These are phyloP conservation scores for Carposina sasakii DNA, from an alignment of 1,140 invertebrate genomes.

Conservation along the genomic window DNA sequence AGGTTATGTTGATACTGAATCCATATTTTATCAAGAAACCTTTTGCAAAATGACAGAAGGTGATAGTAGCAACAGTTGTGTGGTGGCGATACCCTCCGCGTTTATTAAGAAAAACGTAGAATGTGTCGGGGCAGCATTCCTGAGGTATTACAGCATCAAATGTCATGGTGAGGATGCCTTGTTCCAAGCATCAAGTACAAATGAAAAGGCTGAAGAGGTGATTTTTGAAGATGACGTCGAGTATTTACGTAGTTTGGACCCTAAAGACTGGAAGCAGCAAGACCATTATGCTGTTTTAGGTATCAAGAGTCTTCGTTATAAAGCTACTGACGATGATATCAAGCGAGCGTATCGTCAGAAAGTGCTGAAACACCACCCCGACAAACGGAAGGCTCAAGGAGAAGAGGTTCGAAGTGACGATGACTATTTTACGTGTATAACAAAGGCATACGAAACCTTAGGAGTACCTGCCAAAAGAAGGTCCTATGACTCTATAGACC, in stretches of 20 bases:
- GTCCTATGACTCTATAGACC: slow-evolving; percentile 97
- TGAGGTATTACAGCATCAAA: slow-evolving; percentile 63
- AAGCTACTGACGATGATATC: slow-evolving; percentile 92
- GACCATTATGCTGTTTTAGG: slow-evolving; percentile 97
- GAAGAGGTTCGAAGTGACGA: slow-evolving; percentile 89
- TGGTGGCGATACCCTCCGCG: slow-evolving; percentile 45
- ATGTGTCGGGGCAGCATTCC: slow-evolving; percentile 56
- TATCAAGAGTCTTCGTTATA: slow-evolving; percentile 82
- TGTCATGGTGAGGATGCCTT: slow-evolving; percentile 60
- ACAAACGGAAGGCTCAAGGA: slow-evolving; percentile 92
- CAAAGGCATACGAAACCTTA: slow-evolving; percentile 87
- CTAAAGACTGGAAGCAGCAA: slow-evolving; percentile 98
- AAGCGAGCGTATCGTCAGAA: slow-evolving; percentile 93
- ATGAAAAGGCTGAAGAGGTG: slow-evolving; percentile 75
- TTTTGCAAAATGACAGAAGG: slow-evolving; percentile 51
- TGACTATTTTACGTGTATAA: slow-evolving; percentile 99
- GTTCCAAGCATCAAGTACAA: slow-evolving; percentile 52
- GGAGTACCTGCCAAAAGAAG: slow-evolving; percentile 86
- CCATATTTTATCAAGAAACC: slow-evolving; percentile 38
- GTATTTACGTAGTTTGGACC: slow-evolving; percentile 91
- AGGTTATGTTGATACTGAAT: slow-evolving; percentile 60
- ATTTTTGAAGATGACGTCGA: slow-evolving; percentile 86
- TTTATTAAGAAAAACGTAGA: slow-evolving; percentile 57
- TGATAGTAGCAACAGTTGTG: slow-evolving; percentile 34
- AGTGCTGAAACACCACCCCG: slow-evolving; percentile 97